Conservation (phyloP, 23 tunicate genomes). For the Trididemnum clinides region DNA sequence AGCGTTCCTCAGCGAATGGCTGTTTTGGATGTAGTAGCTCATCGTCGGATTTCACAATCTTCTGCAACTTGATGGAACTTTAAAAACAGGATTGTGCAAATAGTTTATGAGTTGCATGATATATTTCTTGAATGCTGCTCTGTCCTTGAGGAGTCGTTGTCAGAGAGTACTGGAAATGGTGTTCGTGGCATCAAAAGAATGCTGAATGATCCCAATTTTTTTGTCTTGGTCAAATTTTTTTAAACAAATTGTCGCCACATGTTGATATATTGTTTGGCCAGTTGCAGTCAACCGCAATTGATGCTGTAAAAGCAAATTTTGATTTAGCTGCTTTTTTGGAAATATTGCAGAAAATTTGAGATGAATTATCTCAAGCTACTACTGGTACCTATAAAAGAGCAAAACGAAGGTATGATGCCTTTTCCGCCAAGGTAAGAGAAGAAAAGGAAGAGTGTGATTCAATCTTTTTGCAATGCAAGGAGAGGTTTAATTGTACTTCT, state of each 20-base stretch:
- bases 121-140: conserved; percentile 6
- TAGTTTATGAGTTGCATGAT: not conserved
- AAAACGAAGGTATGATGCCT: not conserved
- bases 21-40: not conserved
- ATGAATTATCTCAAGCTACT: not conserved
- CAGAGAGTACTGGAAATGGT: conserved; percentile 3
- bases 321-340: not conserved
- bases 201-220: conserved; percentile 16
- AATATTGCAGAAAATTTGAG: not conserved
- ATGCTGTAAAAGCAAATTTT: not conserved
- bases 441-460: conserved; percentile 29
- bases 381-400: not conserved
- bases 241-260: conserved; percentile 12
- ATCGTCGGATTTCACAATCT: conserved; percentile 6
- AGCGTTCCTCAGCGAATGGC: conserved; percentile 13
- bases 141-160: not conserved
- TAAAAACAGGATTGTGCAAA: not conserved
- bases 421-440: not conserved
- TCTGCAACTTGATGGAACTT: conserved; percentile 26
- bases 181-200: conserved; percentile 20
- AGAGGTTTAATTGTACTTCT: not conserved
- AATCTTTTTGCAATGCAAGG: not conserved
- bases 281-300: conserved; percentile 3
- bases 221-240: conserved; percentile 6
- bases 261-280: conserved; percentile 3